Percentiles rank a stretch among this genome's conserved stretches.
Conservation (phyloP, 2,797 vertebrate species). For the Triplophysa yarkandensis region DNA sequence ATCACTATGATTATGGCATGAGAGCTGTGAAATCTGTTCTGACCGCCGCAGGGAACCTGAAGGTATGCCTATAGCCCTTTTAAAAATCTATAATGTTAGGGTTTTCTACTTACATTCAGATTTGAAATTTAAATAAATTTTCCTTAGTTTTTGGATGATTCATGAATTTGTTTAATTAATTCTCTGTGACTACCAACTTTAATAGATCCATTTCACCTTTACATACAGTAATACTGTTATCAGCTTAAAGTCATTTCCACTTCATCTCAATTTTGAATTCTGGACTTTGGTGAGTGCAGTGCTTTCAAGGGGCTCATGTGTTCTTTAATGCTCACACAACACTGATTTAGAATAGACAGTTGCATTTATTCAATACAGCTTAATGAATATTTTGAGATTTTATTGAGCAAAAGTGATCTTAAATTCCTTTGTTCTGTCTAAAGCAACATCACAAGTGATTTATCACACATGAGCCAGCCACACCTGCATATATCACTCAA, state of each 20-base stretch:
- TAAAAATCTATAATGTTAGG: not conserved
- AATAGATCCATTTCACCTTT: constrained; percentile 19
- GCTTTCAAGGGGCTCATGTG: not conserved
- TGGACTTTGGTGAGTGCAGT: constrained; percentile 5
- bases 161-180: constrained; percentile 24
- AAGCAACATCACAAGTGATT: too few species aligned
- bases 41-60: constrained; percentile 88
- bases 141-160: too few species aligned
- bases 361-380: constrained; percentile 12
- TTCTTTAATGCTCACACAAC: not conserved
- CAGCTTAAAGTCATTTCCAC: constrained; percentile 35
- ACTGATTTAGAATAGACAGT: not conserved
- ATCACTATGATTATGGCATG: constrained; percentile 94
- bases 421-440: not conserved
- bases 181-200: constrained; percentile 18
- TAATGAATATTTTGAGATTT: not conserved
- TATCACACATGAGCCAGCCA: not conserved
- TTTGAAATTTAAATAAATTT: not conserved
- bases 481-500: not conserved
- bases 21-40: constrained; percentile 91
- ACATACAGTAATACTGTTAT: constrained; percentile 27
- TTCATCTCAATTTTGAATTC: constrained; percentile 35
- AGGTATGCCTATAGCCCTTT: constrained; percentile 70
- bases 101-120: not conserved
- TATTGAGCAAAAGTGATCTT: not conserved